Evolutionary conservation across 2,797 vertebrate genomes (phyloP).

Genomic region (Oreochromis grahami): DNA sequence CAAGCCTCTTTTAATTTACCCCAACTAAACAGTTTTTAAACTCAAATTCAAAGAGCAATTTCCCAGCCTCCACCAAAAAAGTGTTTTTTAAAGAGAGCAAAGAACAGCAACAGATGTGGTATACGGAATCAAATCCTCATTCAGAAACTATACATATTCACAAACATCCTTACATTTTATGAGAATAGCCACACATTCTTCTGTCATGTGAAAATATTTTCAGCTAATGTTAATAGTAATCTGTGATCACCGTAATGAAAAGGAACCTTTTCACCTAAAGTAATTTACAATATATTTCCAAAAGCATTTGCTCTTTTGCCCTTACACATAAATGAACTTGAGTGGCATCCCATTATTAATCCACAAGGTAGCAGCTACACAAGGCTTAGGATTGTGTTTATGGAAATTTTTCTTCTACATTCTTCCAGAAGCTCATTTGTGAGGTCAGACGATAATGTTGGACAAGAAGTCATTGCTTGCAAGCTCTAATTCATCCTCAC

Average conservation of each 20-base stretch:
- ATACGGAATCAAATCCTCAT: neutral
- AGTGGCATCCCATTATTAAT: neutral
- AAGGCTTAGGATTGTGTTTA: neutral
- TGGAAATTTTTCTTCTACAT: neutral
- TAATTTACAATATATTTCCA: neutral
- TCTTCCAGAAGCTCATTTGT: neutral
- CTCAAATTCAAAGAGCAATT: neutral
- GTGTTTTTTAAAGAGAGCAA: slow-evolving; percentile 14
- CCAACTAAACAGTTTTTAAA: neutral
- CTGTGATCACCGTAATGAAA: neutral
- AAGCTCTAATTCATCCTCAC: neutral
- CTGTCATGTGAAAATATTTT: neutral
- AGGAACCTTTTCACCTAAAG: neutral
- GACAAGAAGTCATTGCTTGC: no score
- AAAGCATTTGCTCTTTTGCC: neutral
- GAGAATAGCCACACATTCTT: neutral
- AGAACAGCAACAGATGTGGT: slow-evolving; percentile 14
- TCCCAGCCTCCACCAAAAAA: neutral
- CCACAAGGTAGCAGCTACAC: neutral
- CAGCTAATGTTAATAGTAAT: neutral
- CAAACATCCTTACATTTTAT: neutral
- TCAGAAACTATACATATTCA: neutral
- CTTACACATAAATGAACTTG: neutral
- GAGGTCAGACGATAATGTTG: no score
- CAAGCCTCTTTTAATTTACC: neutral